Base-by-base conservation (phyloP, 2,888 invertebrate species). In the Pterostichus madidus region DNA sequence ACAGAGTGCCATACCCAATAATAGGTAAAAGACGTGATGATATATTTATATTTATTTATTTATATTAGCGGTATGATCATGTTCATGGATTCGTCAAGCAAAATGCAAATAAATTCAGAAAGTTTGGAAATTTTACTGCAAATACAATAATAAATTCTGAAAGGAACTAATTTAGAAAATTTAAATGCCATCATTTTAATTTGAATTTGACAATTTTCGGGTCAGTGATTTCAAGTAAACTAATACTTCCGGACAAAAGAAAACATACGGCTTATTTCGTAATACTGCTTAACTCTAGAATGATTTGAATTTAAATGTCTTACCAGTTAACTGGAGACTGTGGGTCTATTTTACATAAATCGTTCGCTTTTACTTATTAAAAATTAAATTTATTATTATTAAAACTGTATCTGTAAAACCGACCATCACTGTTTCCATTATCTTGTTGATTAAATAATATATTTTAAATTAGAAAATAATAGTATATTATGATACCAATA, bases 181-280 rank as follows among this genome's bases (percentile, higher is more conserved):
- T 32, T 64, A 64, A 64, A 35, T 64, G n/a, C 7, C n/a, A 7
- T 64, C 0, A 32, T 13, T 64, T 64, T 64, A 64, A 64, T 64
- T 64, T 35, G 13, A 35, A 39, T 64, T 31, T 64, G 13, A 39
- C 35, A 64, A 2, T 64, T 35, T 64, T 39, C 64, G 32, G 64
- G 64, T 64, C 64, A 64, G 64, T 64, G 64, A 64, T 64, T 64
- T 64, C n/a, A 64, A 64, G 64, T 64, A 39, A 64, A 64, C 64
- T 64, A 39, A 64, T 64, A 64, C 64, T 64, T 64, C 64, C 64
- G 64, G 64, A 64, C 64, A 64, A 39, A 59, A n/a, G 64, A 64
- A 64, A 64, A 64, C 64, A 64, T 32, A 64, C n/a, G n/a, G 32
- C 35, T 32, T 35, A 10, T 64, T 64, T 64, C n/a, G 64, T 64